phyloP scores from a whole-genome alignment of 2,797 vertebrate genomes.

The Lophura swinhoii region DNA sequence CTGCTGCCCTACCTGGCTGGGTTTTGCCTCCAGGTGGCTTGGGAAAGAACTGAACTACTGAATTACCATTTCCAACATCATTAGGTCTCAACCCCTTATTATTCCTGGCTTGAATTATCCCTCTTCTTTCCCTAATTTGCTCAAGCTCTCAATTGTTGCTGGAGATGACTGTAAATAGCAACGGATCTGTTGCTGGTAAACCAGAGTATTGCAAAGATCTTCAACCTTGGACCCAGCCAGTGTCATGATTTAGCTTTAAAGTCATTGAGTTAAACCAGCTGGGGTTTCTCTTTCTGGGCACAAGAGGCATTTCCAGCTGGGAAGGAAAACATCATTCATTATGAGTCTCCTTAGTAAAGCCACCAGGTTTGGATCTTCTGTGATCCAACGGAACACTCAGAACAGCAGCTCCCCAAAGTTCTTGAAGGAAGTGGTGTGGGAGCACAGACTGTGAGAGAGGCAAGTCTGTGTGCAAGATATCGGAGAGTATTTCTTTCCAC shows the following conservation, averaged over 20 bases:
- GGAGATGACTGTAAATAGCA: neutral
- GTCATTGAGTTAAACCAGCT: neutral
- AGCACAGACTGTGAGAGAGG: neutral
- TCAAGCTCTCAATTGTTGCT: neutral
- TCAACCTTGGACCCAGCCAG: neutral
- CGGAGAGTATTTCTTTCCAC: neutral
- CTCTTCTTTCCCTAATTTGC: neutral
- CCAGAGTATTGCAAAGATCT: neutral
- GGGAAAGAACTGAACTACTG: neutral
- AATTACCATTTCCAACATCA: neutral
- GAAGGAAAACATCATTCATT: neutral
- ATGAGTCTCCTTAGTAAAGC: neutral
- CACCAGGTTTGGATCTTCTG: neutral
- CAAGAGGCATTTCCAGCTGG: neutral
- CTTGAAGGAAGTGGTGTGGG: neutral
- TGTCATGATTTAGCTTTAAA: neutral
- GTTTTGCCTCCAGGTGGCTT: neutral
- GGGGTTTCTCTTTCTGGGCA: neutral
- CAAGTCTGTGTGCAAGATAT: neutral
- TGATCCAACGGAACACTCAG: neutral
- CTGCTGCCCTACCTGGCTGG: neutral
- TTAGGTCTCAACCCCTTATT: neutral
- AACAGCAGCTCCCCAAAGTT: neutral
- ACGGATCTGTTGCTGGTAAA: neutral
- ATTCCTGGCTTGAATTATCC: neutral